Base-by-base conservation (phyloP, 2,888 invertebrate genomes). In the Dascillus cervinus region DNA sequence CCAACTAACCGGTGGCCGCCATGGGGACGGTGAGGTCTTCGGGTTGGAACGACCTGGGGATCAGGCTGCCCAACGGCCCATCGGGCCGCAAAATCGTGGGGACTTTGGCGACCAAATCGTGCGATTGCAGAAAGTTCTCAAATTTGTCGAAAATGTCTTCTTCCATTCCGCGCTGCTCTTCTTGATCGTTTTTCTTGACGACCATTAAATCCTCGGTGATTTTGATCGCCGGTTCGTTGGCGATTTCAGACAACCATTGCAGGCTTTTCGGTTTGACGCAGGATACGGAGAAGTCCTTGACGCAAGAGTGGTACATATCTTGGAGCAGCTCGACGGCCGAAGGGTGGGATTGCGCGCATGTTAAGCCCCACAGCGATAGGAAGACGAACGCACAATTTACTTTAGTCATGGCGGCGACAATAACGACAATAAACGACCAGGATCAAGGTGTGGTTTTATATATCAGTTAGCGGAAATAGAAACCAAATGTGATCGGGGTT, bases 241-340 rank as follows among this genome's bases (percentile, higher is more conserved):
- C 64, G 2, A 79, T 80, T 37, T 72, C 69, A 46, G 77, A 78
- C 48, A 85, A 71, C 79, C 85, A 87, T 44, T 77, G 72, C 54
- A 87, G 61, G 24, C 86, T 75, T 62, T 83, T 83, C 4, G 86
- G 86, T 52, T 82, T 80, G 31, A 82, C 79, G 65, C 88, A 88
- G 52, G 74, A 72, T 41, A 79, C 68, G 22, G 79, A 79, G 52
- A 79, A 76, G 51, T 78, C 75, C 56, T 75, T 76, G 26, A 82
- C 57, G 52, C 83, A 83, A 58, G 74, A 71, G 29, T 70, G 64
- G 58, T 81, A 82, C 63, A 82, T 76, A 52, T 79, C 80, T 41
- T 66, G 67, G 10, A 76, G 68, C 52, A 82, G 62, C 41, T 74
- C 76, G 2, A 75, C 66, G 2, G 80, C 81, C n/a, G 80, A 72